Base-by-base conservation (phyloP, 1,140 invertebrate genomes). In the Drosophila rufa region DNA sequence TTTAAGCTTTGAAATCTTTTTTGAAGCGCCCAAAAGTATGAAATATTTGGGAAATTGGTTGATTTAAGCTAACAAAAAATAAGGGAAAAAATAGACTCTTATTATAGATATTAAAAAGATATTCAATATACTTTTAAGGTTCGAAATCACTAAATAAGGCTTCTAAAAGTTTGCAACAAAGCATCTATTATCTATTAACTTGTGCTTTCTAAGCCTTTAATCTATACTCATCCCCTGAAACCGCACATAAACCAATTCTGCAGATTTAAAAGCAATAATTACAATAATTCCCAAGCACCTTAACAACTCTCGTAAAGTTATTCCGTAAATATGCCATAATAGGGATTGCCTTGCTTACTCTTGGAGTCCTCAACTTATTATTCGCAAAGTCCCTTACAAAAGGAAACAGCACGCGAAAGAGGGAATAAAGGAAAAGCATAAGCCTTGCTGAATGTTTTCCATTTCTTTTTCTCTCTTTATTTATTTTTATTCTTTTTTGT, bases 381-480 rank as follows among this genome's bases (percentile, higher is more conserved):
- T 46, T 46, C 45, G 45, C 45, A 19, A 22, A 38, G 33, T 55
- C 19, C 7, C 19, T 7, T 8, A 55, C 14, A 56, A 40, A 40
- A 15, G 36, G 15, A 40, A 15, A 9, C 33, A 22, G 36, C 15
- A 1, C 8, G 19, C 40, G 22, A 40, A 38, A 38, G 38, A n/a
- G 12, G 36, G 36, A 14, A 38, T 38, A 38, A 38, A 38, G 9
- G 2, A 0, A 56, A 55, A 22, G 36, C 53, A 40, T 56, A 56
- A 56, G 36, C 53, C 53, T 56, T n/a, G 36, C 53, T 40, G 53
- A 56, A 56, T 56, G 19, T 40, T 56, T 56, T n/a, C 14, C 36
- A 55, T 55, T 56, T 56, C 19, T 55, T 38, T 8, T 55, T 14
- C 4, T 36, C 4, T 36, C 0, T 22, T 9, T 38, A 4, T 14